A percentile compares a stretch with the other conserved stretches of the same genome.
phyloP scores from a whole-genome alignment of 1,140 invertebrate species.

The Thaumatotibia leucotreta region DNA sequence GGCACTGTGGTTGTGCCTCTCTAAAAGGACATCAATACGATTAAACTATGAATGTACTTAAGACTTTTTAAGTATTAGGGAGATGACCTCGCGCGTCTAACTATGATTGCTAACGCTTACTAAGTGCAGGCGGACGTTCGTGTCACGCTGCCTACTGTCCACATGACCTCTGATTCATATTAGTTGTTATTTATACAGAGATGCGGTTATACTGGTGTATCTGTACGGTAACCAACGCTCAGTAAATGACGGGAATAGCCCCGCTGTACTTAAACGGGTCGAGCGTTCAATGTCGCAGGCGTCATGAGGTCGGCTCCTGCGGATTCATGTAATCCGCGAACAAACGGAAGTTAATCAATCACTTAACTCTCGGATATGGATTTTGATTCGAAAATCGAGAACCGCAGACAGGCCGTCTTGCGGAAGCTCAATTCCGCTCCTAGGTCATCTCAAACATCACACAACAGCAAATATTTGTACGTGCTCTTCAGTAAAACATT shows the following conservation, averaged over 20 bases:
- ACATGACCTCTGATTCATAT: not conserved
- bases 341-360: slow-evolving; percentile 1
- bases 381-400: not conserved
- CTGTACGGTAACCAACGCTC: not conserved
- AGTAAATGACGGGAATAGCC: slow-evolving; percentile 5
- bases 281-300: slow-evolving; percentile 62
- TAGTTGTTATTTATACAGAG: not conserved
- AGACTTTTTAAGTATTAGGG: not conserved
- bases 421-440: not conserved
- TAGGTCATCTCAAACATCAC: not conserved
- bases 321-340: not conserved
- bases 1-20: not conserved
- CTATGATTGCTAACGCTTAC: not conserved
- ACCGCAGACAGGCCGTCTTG: not conserved
- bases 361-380: not conserved
- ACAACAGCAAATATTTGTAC: too few relatives aligned
- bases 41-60: not conserved
- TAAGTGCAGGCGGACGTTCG: not conserved
- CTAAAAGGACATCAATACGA: not conserved
- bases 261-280: slow-evolving; percentile 64
- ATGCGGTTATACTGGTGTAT: not conserved
- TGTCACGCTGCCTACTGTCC: not conserved
- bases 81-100: not conserved
- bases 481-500: too few relatives aligned
- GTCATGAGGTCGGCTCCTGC: slow-evolving; percentile 20